Percentiles rank a stretch among this genome's conserved stretches.
phyloP scores from a whole-genome alignment of 2,113 vertebrate genomes.

The Oncorhynchus tshawytscha region DNA sequence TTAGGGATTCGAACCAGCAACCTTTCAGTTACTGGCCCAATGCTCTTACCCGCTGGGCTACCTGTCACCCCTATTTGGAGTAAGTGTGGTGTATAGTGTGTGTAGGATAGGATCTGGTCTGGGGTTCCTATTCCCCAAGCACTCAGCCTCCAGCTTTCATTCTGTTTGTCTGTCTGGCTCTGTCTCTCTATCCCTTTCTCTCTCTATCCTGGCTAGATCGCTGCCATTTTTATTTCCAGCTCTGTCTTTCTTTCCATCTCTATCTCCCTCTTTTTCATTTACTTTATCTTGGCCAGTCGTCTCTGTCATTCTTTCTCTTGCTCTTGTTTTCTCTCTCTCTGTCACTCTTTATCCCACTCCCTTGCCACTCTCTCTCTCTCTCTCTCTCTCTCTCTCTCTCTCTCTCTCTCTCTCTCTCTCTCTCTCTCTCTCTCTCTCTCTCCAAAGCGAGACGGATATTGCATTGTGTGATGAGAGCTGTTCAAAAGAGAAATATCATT shows the following conservation, averaged over 20 bases:
- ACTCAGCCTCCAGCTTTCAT: not conserved
- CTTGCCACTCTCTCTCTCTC: not conserved
- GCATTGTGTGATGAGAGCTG: slow-evolving; percentile 38
- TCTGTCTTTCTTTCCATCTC: slow-evolving; percentile 27
- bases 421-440: slow-evolving; percentile 42
- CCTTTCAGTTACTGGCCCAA: too few relatives aligned
- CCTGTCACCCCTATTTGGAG: too few relatives aligned
- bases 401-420: slow-evolving; percentile 16
- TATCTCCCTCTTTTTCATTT: slow-evolving; percentile 35
- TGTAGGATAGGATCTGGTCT: not conserved
- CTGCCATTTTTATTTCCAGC: not conserved
- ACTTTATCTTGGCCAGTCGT: slow-evolving; percentile 37
- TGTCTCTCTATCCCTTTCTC: not conserved
- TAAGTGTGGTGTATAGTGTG: not conserved
- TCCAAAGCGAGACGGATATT: slow-evolving; percentile 46
- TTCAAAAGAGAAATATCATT: slow-evolving; percentile 53
- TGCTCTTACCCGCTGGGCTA: too few relatives aligned
- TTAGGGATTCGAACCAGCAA: too few relatives aligned
- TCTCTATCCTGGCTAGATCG: not conserved
- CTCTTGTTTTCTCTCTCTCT: too few relatives aligned
- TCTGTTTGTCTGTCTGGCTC: not conserved
- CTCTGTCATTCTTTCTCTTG: slow-evolving; percentile 8
- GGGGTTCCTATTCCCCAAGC: not conserved
- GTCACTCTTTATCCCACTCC: slow-evolving; percentile 20
- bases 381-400: not conserved